Conservation (phyloP, 2,113 vertebrate species). For the Dolichotis patagonum region DNA sequence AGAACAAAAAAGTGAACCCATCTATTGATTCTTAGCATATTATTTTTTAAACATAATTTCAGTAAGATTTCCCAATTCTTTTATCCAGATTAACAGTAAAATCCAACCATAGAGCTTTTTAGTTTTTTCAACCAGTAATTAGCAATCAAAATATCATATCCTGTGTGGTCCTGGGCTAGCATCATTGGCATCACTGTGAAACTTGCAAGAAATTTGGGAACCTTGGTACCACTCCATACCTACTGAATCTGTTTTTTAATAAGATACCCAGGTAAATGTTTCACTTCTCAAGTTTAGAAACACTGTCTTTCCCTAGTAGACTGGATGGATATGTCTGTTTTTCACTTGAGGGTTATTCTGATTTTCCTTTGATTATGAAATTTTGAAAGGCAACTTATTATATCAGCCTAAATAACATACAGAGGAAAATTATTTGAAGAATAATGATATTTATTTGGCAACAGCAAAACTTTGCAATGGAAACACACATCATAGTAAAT, state of each 20-base stretch:
- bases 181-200: neutral
- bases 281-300: neutral
- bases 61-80: neutral
- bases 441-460: neutral
- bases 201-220: neutral
- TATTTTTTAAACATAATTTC: neutral
- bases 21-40: neutral
- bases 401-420: neutral
- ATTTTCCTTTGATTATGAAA: neutral
- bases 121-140: conserved; percentile 14
- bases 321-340: neutral
- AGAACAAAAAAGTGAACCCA: neutral
- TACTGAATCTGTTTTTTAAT: conserved; percentile 17
- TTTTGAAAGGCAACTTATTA: neutral
- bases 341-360: conserved; percentile 3
- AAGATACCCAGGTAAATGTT: neutral
- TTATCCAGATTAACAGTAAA: conserved; percentile 17
- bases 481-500: neutral
- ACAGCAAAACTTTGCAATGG: neutral
- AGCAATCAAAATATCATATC: neutral
- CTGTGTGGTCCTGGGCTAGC: neutral
- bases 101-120: neutral
- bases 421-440: neutral
- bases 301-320: neutral
- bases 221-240: neutral